phyloP scores from a whole-genome alignment of 2,888 invertebrate species.

The Malthinus seriepunctatus region DNA sequence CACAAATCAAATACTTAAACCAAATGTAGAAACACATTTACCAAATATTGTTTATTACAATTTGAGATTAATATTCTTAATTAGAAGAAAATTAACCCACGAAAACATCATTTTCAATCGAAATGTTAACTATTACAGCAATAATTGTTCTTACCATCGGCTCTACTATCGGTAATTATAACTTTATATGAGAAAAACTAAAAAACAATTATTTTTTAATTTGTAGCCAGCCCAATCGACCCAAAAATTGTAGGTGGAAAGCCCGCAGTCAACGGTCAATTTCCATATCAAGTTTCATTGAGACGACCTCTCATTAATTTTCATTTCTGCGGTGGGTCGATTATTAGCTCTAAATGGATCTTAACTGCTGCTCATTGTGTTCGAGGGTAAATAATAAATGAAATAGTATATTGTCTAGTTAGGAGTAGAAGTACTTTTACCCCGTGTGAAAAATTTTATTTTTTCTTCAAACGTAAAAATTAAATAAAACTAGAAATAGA shows the following conservation, averaged over 20 bases:
- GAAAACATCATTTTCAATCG: too few relatives aligned
- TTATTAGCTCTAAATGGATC: conserved; percentile 50
- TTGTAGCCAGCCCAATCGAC: neutral
- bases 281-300: conserved; percentile 55
- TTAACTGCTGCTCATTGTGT: conserved; percentile 59
- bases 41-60: too few relatives aligned
- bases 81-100: too few relatives aligned
- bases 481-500: too few relatives aligned
- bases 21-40: too few relatives aligned
- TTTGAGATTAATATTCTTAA: too few relatives aligned
- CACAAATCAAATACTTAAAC: too few relatives aligned
- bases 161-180: neutral
- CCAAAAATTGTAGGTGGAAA: conserved; percentile 55
- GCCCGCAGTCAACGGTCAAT: conserved; percentile 49
- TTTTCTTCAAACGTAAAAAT: too few relatives aligned
- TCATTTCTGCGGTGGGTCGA: conserved; percentile 57
- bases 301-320: conserved; percentile 44
- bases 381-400: conserved; percentile 43
- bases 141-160: neutral
- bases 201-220: neutral
- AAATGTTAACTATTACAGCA: neutral
- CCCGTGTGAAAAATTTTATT: too few relatives aligned
- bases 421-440: too few relatives aligned
- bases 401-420: neutral
- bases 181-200: neutral